Base-by-base conservation (phyloP, 2,888 invertebrate genomes). In the Cephalotes varians region DNA sequence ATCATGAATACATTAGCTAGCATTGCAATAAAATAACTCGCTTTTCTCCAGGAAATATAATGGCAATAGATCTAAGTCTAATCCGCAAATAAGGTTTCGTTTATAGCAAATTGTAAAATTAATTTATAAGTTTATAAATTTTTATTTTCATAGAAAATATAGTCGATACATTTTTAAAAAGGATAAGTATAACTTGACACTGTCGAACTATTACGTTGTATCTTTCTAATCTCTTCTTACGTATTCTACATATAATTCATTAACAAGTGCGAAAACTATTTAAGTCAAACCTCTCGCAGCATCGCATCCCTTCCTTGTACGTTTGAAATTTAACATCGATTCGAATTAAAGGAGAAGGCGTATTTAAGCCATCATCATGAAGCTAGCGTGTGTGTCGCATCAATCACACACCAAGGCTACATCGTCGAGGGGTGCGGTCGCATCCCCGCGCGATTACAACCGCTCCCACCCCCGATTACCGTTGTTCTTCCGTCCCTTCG, bases 391-490 rank as follows among this genome's bases (percentile, higher is more conserved):
- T 74, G 80, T 74, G 80, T 81, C 80, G 54, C 74, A 73, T 73
- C 80, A 81, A 81, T 81, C 49, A 74, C 62, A 49, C 69, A 79
- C 47, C 74, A 51, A 40, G 80, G 73, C 47, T 73, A 80, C 60
- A 80, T 25, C 80, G 58, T n/a, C 73, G 80, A 74, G 74, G 74
- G 80, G 80, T 83, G 80, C 83, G 54, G 72, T 79, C 77, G 73
- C 76, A 71, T 81, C 56, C 64, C 81, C 79, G 56, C 44, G 65
- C 60, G 82, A 86, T 87, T 87, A 86, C 87, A 87, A 79, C 81
- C 87, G 37, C 80, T 81, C 73, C 74, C 71, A 76, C 49, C 67
- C 74, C 71, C 65, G 87, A 82, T 86, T 84, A 83, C 85, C 73
- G 58, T 56, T 76, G 73, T 65, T 77, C 80, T 73, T 80, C 82